phyloP scores from a whole-genome alignment of 2,888 invertebrate genomes.

The Actias luna region DNA sequence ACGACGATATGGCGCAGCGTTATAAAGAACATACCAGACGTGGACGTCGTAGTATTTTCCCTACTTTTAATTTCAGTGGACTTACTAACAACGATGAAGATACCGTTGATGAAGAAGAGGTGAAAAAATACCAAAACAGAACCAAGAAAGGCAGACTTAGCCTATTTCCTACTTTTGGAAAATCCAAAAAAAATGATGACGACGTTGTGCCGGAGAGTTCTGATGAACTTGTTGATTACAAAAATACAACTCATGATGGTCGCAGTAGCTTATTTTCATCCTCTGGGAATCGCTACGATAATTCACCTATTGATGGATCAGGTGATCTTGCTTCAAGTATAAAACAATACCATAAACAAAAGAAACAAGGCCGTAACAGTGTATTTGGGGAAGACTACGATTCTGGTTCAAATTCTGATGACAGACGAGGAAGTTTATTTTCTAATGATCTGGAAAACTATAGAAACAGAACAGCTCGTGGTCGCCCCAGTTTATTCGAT shows the following conservation, averaged over 20 bases:
- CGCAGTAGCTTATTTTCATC: slow-evolving; percentile 68
- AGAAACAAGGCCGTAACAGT: slow-evolving; percentile 54
- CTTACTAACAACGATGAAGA: slow-evolving; percentile 59
- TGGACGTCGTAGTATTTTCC: slow-evolving; percentile 70
- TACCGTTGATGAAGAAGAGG: slow-evolving; percentile 67
- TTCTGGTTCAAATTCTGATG: slow-evolving; percentile 42
- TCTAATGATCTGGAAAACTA: slow-evolving; percentile 64
- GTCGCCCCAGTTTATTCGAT: slow-evolving; percentile 72
- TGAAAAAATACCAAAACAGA: slow-evolving; percentile 66
- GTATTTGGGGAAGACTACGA: slow-evolving; percentile 54
- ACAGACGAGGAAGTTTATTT: slow-evolving; percentile 42
- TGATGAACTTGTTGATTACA: slow-evolving; percentile 70
- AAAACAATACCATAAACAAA: slow-evolving; percentile 64
- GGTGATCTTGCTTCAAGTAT: slow-evolving; percentile 69
- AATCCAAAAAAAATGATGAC: slow-evolving; percentile 61
- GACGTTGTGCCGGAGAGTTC: slow-evolving; percentile 70
- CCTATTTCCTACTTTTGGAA: slow-evolving; percentile 70
- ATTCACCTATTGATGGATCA: slow-evolving; percentile 48
- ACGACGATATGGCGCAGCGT: slow-evolving; percentile 53
- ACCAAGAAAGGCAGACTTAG: slow-evolving; percentile 70
- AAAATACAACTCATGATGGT: slow-evolving; percentile 65
- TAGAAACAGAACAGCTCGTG: slow-evolving; percentile 63
- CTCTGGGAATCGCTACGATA: slow-evolving; percentile 68
- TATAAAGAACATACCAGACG: slow-evolving; percentile 67
- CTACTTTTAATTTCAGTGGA: slow-evolving; percentile 66